phyloP scores from a whole-genome alignment of 2,113 vertebrate species.

The Pheucticus melanocephalus region DNA sequence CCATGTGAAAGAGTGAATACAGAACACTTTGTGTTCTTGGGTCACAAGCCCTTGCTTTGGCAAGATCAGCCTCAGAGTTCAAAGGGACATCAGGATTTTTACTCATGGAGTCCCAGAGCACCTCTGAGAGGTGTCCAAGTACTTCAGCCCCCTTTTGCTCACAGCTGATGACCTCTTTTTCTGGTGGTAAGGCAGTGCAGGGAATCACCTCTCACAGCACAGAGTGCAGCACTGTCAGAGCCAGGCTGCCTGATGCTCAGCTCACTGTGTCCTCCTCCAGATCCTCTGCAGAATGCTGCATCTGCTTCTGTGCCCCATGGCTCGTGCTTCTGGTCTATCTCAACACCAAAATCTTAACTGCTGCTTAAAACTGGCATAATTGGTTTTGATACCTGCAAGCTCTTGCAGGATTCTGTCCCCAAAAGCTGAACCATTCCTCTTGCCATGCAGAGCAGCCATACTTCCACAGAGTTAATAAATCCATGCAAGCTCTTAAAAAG shows the following conservation, averaged over 20 bases:
- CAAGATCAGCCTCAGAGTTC: background rate
- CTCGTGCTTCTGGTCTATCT: background rate
- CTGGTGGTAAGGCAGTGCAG: background rate
- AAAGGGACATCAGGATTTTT: background rate
- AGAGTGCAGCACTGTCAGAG: background rate
- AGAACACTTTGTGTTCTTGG: background rate
- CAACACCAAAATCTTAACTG: background rate
- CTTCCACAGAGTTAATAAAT: background rate
- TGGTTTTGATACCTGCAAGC: background rate
- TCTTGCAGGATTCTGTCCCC: background rate
- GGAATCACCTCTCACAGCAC: background rate
- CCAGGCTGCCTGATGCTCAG: background rate
- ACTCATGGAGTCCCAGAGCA: background rate
- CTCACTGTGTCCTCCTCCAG: background rate
- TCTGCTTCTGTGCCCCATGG: background rate
- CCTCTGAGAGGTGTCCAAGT: background rate
- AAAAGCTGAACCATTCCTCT: background rate
- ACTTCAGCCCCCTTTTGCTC: accelerated
- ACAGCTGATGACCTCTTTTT: background rate
- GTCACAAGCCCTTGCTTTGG: background rate
- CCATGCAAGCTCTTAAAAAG: background rate
- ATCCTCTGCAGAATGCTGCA: background rate
- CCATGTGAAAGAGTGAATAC: background rate
- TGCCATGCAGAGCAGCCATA: background rate
- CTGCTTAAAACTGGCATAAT: background rate